phyloP scores from a whole-genome alignment of 64 coral and sea anemone species.

The Actinia tenebrosa region DNA sequence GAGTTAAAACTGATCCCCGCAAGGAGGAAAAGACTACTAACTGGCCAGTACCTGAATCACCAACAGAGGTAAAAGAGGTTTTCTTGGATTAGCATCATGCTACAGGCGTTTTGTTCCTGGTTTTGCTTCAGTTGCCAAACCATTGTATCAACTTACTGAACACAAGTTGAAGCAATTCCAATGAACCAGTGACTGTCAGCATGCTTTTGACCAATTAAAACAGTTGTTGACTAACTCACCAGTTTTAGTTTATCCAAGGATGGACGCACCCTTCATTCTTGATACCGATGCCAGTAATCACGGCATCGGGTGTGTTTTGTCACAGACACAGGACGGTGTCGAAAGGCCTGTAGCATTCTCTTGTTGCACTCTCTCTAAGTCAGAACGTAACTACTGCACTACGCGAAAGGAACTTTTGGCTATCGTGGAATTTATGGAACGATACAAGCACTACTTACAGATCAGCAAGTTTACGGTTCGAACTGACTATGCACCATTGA shows the following conservation, averaged over 20 bases:
- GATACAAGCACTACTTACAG: background rate
- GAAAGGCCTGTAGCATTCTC: slow-evolving; percentile 8
- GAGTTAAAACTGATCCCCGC: slow-evolving; percentile 43
- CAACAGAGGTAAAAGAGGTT: slow-evolving; percentile 23
- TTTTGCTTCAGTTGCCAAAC: slow-evolving; percentile 26
- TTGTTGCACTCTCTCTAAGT: background rate
- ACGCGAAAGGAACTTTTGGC: background rate
- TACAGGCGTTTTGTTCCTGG: slow-evolving; percentile 24
- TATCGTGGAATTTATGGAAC: background rate
- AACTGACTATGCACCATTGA: background rate
- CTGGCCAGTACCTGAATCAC: background rate
- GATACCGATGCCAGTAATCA: background rate
- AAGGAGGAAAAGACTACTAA: background rate
- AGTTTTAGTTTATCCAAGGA: slow-evolving; percentile 1
- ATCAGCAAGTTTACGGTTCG: background rate
- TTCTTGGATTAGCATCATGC: slow-evolving; percentile 18
- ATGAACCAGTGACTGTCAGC: slow-evolving; percentile 36
- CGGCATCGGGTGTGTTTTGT: background rate
- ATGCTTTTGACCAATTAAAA: slow-evolving; percentile 12
- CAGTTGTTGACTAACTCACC: slow-evolving; percentile 2
- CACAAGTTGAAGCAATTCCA: slow-evolving; percentile 16
- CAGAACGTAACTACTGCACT: background rate
- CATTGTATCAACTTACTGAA: slow-evolving; percentile 36
- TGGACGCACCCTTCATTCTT: slow-evolving; percentile 21
- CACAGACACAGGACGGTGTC: slow-evolving; percentile 9